Conservation (phyloP, 2,113 vertebrate genomes). For the Microtus ochrogaster region DNA sequence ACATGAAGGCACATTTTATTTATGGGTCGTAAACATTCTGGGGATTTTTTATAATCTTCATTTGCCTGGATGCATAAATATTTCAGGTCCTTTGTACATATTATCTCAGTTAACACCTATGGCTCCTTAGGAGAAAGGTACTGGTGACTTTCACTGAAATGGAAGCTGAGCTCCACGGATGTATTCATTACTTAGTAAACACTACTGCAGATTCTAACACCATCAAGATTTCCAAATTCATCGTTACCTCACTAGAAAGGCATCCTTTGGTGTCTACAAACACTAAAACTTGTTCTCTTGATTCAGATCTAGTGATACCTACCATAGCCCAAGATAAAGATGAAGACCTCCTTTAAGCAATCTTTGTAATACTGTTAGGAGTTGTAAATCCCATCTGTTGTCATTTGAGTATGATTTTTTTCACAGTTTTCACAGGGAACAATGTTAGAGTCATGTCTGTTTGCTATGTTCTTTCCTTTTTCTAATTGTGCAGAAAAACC, state of each 20-base stretch:
- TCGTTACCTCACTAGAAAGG: neutral
- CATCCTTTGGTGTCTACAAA: rapidly evolving
- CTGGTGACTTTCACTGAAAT: neutral
- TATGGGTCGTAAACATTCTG: neutral
- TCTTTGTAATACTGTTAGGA: neutral
- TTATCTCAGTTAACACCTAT: neutral
- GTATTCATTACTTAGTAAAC: neutral
- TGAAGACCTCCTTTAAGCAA: neutral
- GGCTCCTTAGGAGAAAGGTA: neutral
- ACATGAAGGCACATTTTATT: neutral
- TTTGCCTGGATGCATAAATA: neutral
- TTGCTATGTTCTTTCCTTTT: neutral
- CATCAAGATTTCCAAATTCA: neutral
- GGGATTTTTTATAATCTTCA: neutral
- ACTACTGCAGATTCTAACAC: neutral
- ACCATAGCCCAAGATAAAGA: neutral
- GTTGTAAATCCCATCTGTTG: neutral
- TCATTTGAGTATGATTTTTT: neutral
- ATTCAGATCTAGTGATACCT: neutral
- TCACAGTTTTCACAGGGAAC: neutral
- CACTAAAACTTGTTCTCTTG: neutral
- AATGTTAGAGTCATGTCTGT: neutral
- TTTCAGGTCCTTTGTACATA: neutral
- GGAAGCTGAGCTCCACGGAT: neutral
- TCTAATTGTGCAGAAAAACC: neutral